A percentile compares a stretch with the other conserved stretches of the same genome.
These are phyloP conservation scores for Tragopan temminckii DNA, from an alignment of 2,797 vertebrate genomes.

Conservation along the genomic window DNA sequence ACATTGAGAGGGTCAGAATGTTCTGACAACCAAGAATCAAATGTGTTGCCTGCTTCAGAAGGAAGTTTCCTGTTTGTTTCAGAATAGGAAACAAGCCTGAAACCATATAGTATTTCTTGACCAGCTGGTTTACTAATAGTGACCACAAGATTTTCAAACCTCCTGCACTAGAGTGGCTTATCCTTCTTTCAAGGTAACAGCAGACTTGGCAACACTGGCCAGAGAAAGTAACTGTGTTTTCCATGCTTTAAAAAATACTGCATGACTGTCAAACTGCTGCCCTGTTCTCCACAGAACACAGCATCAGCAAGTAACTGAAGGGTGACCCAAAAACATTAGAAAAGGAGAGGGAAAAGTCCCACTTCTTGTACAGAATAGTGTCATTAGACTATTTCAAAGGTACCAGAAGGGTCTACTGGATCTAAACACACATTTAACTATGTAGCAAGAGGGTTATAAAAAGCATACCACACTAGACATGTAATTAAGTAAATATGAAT, in stretches of 20 bases:
- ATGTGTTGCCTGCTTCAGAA: background rate
- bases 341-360: background rate
- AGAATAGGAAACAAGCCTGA: background rate
- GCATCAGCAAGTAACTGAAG: background rate
- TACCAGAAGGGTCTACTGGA: background rate
- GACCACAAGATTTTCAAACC: background rate
- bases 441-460: background rate
- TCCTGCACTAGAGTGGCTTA: background rate
- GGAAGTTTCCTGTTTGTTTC: conserved; percentile 23
- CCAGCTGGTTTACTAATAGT: background rate
- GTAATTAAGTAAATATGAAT: conserved; percentile 30
- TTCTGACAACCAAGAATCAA: background rate
- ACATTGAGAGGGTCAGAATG: background rate
- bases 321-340: background rate
- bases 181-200: conserved; percentile 23
- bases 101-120: background rate
- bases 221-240: conserved; percentile 23
- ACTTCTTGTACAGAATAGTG: background rate
- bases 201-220: background rate
- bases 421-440: background rate
- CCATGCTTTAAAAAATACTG: background rate
- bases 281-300: background rate
- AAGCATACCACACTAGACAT: background rate
- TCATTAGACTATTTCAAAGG: background rate
- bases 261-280: background rate